These are phyloP conservation scores for Cataglyphis albicans DNA, from an alignment of 2,888 invertebrate genomes.

Conservation along the genomic window DNA sequence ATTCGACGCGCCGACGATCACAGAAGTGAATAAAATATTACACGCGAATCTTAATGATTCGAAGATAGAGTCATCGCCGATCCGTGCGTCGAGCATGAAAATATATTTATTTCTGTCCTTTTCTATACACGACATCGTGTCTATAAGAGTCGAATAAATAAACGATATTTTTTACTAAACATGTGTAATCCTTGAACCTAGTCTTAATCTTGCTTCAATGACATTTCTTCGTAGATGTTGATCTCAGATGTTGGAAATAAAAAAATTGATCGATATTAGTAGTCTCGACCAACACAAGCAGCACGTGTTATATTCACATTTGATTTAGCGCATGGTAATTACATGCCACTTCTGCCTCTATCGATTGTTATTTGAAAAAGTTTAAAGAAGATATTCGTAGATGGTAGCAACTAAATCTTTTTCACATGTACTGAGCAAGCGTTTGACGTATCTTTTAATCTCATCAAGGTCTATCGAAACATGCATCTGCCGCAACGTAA, in stretches of 20 bases:
- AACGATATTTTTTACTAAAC: slow-evolving; percentile 52
- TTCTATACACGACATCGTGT: slow-evolving; percentile 3
- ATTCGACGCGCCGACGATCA: neutral
- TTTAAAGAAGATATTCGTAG: slow-evolving; percentile 8
- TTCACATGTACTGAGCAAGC: slow-evolving; percentile 20
- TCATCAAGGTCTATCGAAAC: too few species aligned
- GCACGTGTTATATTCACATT: neutral
- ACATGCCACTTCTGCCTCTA: neutral
- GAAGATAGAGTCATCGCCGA: neutral
- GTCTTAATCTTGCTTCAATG: neutral
- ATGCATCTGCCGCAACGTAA: too few species aligned
- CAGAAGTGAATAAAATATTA: slow-evolving; percentile 9
- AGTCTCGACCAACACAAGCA: neutral
- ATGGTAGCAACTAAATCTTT: neutral
- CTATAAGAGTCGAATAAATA: slow-evolving; percentile 44
- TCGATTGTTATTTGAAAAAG: slow-evolving; percentile 28
- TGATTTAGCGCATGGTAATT: neutral
- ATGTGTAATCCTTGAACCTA: neutral
- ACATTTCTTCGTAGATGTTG: neutral
- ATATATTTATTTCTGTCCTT: slow-evolving; percentile 37
- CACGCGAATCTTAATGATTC: neutral
- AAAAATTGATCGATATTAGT: neutral
- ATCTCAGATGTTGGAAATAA: neutral
- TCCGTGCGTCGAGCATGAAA: neutral
- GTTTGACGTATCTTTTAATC: too few species aligned